Evolutionary conservation across 2,888 invertebrate genomes (phyloP), one percentile per base, ranked within the genome.

Genomic region (Archaeoteleia sp.): DNA sequence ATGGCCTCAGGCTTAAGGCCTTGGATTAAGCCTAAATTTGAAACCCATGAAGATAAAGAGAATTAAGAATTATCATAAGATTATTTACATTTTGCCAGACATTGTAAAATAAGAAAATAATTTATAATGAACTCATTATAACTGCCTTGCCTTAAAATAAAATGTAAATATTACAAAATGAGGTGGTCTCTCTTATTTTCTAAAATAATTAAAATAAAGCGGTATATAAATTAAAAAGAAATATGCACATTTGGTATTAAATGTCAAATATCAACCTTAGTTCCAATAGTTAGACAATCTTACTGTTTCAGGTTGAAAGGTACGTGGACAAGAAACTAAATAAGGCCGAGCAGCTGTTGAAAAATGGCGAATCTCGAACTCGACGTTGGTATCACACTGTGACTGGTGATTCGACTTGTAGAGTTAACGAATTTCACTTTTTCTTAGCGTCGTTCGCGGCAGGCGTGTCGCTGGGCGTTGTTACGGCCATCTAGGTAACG

Each of bases 261-360:
- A n/a, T n/a, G n/a, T n/a, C 5, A 20, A 20, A 20, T 20, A 5
- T 20, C 20, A 20, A 20, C 20, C 20, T 20, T 4, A 20, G 5
- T 4, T 20, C 20, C 20, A 20, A 20, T 20, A 20, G 23, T 40
- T 54, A 46, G 15, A 55, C 25, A 9, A 9, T 42, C 14, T 60
- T 70, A 23, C 37, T 57, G 17, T 79, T 89, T 40, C 87, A 95
- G 94, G 90, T 93, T 76, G 95, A 93, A 86, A 88, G 92, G 82
- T 94, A 88, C 88, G 90, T 95, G 70, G 94, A 95, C 83, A 91
- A 91, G 73, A 94, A 95, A 87, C 74, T 94, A 72, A 92, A 94
- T 81, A 92, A 92, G 87, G 94, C 93, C 51, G 94, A 94, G 86
- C 90, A 90, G 75, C 80, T 91, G 61, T 76, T 94, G 67, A 92